Evolutionary conservation across 2,888 invertebrate species (phyloP), one percentile per base, ranked within the genome.

Genomic region (Eristalis arbustorum): DNA sequence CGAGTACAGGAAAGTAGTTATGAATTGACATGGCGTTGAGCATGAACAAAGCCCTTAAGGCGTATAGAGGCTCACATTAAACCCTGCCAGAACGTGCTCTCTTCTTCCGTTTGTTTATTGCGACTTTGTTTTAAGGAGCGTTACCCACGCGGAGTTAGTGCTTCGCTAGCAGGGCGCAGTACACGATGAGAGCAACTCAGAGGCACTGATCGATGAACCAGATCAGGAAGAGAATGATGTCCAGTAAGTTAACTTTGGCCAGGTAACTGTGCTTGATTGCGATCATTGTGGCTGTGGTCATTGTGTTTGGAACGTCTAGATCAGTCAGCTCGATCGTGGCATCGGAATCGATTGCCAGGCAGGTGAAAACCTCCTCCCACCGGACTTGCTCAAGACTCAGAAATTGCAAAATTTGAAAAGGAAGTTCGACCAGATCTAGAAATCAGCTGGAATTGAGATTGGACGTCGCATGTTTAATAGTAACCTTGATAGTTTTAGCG

Each of bases 1-100:
- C 11, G 94, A 96, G 14, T 98, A 98, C 90, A 18, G 96, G 96
- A 0, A 96, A 97, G 88, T 98, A 98, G 90, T 91, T 98, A 0
- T 95, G 96, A 1, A 94, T 95, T 18, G 95, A 96, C 89, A 94
- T 98, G 89, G 93, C 95, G 0, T 91, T 94, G 0, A 95, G 96
- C 88, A 93, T 97, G 57, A 91, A 89, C 0, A 91, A 89, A 77
- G 92, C 92, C 0, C 62, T 93, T 0, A 90, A 90, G 49, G 82
- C 90, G 8, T 93, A 91, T 82, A 89, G 90, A 0, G 88, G 89
- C 0, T 83, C 89, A 1, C 91, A 92, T 69, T 90, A 90, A 0
- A 63, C 89, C 90, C 89, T 95, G 92, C 98, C 98, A 0, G 93
- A 94, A 0, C 94, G 95, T 0, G 96, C 99, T 66, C 91, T 98